These are phyloP conservation scores for Ciconia maguari DNA, from an alignment of 2,113 vertebrate species.

Conservation along the genomic window DNA sequence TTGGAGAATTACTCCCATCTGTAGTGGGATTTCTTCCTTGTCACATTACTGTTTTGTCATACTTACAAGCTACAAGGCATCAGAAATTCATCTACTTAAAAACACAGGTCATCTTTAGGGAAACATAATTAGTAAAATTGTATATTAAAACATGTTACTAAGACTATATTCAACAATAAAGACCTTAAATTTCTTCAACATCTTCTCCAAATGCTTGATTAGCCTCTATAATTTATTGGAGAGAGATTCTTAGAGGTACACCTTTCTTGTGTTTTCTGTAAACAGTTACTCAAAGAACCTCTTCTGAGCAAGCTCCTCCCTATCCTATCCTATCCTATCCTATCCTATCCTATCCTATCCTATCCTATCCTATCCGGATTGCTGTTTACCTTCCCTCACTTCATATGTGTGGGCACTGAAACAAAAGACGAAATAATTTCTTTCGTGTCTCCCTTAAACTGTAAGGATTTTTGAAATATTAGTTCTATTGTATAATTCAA, in stretches of 20 bases:
- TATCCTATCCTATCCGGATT: neutral
- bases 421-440: neutral
- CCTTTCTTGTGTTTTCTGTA: neutral
- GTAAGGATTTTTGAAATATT: neutral
- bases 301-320: neutral
- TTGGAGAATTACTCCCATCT: neutral
- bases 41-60: neutral
- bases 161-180: neutral
- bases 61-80: neutral
- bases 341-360: neutral
- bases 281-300: neutral
- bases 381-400: neutral
- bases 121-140: neutral
- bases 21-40: neutral
- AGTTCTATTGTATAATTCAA: neutral
- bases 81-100: neutral
- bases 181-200: neutral
- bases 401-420: neutral
- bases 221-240: neutral
- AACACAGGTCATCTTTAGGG: neutral
- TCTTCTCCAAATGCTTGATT: neutral
- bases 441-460: neutral
- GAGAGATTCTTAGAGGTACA: neutral
- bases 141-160: neutral
- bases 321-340: neutral